Evolutionary conservation across 2,113 vertebrate genomes (phyloP), one percentile per base, ranked within the genome.

Genomic region (Acanthochromis polyacanthus): DNA sequence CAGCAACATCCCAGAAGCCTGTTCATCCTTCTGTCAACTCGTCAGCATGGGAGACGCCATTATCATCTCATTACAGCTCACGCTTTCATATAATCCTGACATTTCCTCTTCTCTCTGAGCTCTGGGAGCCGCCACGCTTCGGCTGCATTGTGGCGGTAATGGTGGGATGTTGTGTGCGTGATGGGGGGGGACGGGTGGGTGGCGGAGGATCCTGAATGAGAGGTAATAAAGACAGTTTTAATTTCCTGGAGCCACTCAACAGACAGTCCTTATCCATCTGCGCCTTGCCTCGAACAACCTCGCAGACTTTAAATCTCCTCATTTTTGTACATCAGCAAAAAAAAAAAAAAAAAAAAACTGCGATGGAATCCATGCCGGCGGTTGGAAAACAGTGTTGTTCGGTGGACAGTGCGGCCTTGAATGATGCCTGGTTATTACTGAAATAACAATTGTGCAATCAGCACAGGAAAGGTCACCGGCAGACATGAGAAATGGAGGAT

Each of bases 21-120:
- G 82, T 88, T 93, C 88, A 88, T 75, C 91, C 88, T 87, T 89
- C 88, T 92, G 92, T 92, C 85, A 91, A 80, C 80, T 85, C 84
- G 63, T 83, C 86, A 71, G 82, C 77, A 82, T 63, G 78, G 84
- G 88, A 90, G 89, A 90, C 58, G 65, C 88, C 90, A 93, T 93
- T 92, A 93, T 88, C 75, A 83, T 92, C 83, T 90, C 87, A 89
- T 92, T 88, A 91, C 52, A n/a, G 72, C 78, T 75, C 67, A 71
- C 51, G 40, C 66, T 76, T 82, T 91, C 69, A 89, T 67, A 84
- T 89, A 88, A 88, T 92, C 80, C 84, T 91, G 85, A 90, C 88
- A 88, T 91, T 91, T 90, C 74, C 71, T 79, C 72, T 72, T 62
- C 71, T 38, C 58, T 56, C 43, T 52, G 66, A 58, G 76, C 75